Evolutionary conservation across 1,140 invertebrate genomes (phyloP).

Genomic region (Patella vulgata): DNA sequence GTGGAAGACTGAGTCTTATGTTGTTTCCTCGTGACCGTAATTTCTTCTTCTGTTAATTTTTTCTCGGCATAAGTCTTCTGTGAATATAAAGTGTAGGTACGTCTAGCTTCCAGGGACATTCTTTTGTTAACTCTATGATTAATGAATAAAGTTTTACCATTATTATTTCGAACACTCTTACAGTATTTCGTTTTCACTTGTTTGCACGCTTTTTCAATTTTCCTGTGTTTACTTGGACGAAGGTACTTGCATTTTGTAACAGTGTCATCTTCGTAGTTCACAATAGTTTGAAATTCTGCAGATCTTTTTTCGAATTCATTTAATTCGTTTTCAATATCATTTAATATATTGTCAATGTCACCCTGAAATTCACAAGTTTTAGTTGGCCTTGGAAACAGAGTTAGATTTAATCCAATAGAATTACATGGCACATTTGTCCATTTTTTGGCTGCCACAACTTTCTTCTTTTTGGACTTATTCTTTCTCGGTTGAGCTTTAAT

Average conservation of each 20-base stretch:
- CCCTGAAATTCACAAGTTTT: slow-evolving; percentile 15
- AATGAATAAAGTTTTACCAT: slow-evolving; percentile 50
- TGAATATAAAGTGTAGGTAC: slow-evolving; percentile 27
- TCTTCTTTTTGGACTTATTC: slow-evolving; percentile 17
- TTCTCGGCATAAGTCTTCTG: slow-evolving; percentile 1
- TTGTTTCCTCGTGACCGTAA: not conserved
- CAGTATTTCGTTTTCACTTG: slow-evolving; percentile 55
- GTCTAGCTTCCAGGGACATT: slow-evolving; percentile 38
- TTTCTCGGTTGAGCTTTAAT: not conserved
- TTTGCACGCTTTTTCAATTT: slow-evolving; percentile 45
- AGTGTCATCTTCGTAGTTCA: slow-evolving; percentile 13
- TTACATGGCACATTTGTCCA: slow-evolving; percentile 38
- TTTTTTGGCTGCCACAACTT: slow-evolving; percentile 45
- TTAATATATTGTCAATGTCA: slow-evolving; percentile 15
- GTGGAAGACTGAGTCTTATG: not conserved
- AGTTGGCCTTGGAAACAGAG: slow-evolving; percentile 41
- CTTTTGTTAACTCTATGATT: slow-evolving; percentile 51
- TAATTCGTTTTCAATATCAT: slow-evolving; percentile 32
- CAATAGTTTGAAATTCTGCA: slow-evolving; percentile 23
- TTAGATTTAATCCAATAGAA: slow-evolving; percentile 46
- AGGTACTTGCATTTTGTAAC: slow-evolving; percentile 31
- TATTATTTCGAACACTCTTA: slow-evolving; percentile 49
- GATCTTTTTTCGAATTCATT: slow-evolving; percentile 18
- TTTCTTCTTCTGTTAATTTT: no score
- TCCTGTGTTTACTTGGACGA: slow-evolving; percentile 40